phyloP scores from a whole-genome alignment of 2,888 invertebrate genomes.

The Sialis fuliginosa region DNA sequence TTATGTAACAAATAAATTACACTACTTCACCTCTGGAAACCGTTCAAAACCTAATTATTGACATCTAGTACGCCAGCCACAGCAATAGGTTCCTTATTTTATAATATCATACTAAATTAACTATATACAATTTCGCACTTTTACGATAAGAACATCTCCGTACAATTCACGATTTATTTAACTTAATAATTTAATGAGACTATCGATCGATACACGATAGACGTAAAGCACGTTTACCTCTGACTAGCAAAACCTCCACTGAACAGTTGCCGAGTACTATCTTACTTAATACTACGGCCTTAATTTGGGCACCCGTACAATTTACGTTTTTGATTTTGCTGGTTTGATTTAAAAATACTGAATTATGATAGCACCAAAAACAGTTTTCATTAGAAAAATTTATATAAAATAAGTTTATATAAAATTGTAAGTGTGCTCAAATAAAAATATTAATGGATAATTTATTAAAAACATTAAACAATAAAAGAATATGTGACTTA shows the following conservation, averaged over 20 bases:
- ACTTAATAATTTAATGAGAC: conserved; percentile 1
- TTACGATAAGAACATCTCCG: no score
- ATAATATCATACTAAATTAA: background rate
- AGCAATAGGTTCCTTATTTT: background rate
- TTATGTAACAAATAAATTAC: background rate
- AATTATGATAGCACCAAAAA: no score
- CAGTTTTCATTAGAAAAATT: no score
- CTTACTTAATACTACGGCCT: background rate
- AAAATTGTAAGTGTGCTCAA: no score
- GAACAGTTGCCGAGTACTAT: background rate
- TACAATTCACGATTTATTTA: no score
- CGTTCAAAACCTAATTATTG: background rate
- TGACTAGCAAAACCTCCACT: conserved; percentile 5
- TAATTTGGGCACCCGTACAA: background rate
- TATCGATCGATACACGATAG: conserved; percentile 1
- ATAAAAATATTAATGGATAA: no score
- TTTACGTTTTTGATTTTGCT: background rate
- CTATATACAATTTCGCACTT: background rate
- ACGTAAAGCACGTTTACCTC: conserved; percentile 7
- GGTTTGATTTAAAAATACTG: background rate
- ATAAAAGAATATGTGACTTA: no score
- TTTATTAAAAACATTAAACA: no score
- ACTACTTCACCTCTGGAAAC: no score
- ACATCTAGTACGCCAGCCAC: background rate
- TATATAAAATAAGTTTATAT: no score